These are phyloP conservation scores for Chelonia mydas DNA, from an alignment of 2,797 vertebrate genomes.

Conservation along the genomic window DNA sequence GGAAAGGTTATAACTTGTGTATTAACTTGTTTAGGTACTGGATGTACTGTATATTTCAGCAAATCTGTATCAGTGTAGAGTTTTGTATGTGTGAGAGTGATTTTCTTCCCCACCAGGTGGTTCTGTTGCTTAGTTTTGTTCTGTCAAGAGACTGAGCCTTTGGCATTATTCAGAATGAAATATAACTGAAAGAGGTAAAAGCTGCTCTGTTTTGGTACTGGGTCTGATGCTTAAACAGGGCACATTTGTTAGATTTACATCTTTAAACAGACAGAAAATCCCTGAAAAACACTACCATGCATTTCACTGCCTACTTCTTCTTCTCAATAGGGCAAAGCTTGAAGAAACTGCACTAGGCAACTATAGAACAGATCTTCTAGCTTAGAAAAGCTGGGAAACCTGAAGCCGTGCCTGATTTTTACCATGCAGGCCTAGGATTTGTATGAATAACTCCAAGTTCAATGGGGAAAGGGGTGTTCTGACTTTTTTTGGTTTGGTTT, in stretches of 20 bases:
- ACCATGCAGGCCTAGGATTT: not conserved
- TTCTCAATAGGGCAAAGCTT: not conserved
- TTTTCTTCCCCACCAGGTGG: slow-evolving; percentile 26
- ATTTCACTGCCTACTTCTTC: not conserved
- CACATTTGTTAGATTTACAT: not conserved
- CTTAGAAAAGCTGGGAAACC: not conserved
- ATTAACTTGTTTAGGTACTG: not conserved
- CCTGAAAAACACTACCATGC: not conserved
- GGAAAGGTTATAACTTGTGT: not conserved
- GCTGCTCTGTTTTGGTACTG: not conserved
- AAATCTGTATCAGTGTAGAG: fast-evolving
- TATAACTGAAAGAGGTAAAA: not conserved
- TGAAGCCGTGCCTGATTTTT: not conserved
- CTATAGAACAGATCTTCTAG: not conserved
- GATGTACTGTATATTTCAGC: not conserved
- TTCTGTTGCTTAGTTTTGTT: not conserved
- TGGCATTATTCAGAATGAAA: fast-evolving
- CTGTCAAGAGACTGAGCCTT: fast-evolving
- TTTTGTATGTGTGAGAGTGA: not conserved
- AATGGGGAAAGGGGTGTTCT: fast-evolving
- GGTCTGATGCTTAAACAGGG: not conserved
- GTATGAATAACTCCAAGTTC: not conserved
- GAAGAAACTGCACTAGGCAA: not conserved
- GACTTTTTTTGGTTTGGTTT: not conserved
- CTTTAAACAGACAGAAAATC: not conserved